Conservation (phyloP, 2,113 vertebrate genomes). For the Alethe diademata region DNA sequence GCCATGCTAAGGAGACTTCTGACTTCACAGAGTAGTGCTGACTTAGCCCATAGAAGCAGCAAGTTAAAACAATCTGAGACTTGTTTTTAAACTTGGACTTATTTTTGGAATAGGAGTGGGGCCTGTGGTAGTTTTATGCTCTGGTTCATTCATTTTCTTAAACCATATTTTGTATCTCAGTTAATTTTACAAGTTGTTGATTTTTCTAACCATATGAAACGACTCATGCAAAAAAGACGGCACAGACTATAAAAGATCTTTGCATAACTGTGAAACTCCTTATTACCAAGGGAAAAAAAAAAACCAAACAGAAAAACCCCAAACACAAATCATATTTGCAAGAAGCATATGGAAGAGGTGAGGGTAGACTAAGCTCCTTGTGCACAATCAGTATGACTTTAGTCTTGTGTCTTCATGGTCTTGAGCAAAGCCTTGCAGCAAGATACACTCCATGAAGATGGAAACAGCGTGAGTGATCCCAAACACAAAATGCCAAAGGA, state of each 20-base stretch:
- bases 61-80: background rate
- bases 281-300: background rate
- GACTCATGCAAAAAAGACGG: background rate
- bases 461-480: background rate
- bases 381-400: background rate
- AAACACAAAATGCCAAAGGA: background rate
- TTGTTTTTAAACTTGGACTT: background rate
- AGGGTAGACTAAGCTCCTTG: background rate
- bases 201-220: background rate
- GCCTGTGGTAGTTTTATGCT: background rate
- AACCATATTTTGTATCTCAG: background rate
- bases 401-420: background rate
- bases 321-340: background rate
- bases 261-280: background rate
- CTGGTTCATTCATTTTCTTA: background rate
- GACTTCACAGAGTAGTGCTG: background rate
- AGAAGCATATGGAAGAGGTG: background rate
- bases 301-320: fast-evolving
- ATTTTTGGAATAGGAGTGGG: background rate
- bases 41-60: background rate
- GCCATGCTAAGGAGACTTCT: background rate
- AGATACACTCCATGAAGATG: background rate
- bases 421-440: background rate
- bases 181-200: background rate
- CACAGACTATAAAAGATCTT: background rate